Conservation (phyloP, 2,888 invertebrate genomes). For the Sialis lutaria region DNA sequence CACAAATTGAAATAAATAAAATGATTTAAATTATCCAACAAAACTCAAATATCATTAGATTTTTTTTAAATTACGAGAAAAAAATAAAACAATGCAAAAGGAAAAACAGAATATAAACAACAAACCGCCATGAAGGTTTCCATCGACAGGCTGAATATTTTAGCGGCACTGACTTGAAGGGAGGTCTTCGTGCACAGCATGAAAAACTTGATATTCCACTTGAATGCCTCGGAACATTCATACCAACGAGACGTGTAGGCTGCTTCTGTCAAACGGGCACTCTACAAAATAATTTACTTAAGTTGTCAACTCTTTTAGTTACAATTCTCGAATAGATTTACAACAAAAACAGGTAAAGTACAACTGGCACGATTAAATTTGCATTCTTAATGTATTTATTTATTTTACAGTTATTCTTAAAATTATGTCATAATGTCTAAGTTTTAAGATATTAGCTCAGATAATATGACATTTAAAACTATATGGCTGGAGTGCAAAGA, state of each 20-base stretch:
- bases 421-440: neutral
- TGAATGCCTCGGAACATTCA: constrained; percentile 21
- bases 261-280: constrained; percentile 24
- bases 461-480: too few species aligned
- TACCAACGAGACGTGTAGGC: constrained; percentile 26
- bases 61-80: neutral
- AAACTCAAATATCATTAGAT: neutral
- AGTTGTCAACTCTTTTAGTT: too few species aligned
- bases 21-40: too few species aligned
- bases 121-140: constrained; percentile 32
- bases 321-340: too few species aligned
- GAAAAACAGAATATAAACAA: constrained; percentile 3
- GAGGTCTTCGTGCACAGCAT: constrained; percentile 30
- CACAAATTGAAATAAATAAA: too few species aligned
- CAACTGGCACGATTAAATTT: too few species aligned
- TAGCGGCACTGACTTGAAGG: constrained; percentile 29
- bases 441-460: neutral
- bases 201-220: constrained; percentile 26
- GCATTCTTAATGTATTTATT: too few species aligned
- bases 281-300: constrained; percentile 19
- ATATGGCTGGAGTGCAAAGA: too few species aligned
- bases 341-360: too few species aligned
- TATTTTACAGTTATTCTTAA: neutral
- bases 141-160: constrained; percentile 31
- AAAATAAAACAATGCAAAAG: neutral